phyloP scores from a whole-genome alignment of 2,888 invertebrate genomes.

The Acheta domesticus region DNA sequence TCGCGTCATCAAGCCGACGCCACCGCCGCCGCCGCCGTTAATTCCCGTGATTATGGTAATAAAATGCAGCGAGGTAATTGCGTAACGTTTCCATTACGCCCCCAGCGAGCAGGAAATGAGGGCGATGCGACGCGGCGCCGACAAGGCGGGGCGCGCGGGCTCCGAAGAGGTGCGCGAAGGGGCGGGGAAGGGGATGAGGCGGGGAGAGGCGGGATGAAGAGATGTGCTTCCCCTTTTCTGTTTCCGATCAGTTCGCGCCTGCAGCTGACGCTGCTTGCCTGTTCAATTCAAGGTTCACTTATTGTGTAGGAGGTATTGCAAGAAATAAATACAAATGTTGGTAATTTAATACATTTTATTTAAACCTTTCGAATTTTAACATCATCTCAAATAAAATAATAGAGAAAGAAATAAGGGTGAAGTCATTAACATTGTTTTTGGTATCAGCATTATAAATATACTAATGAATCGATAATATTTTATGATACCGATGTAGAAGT shows the following conservation, averaged over 20 bases:
- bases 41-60: slow-evolving; percentile 9
- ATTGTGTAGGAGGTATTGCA: no score
- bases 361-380: no score
- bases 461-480: no score
- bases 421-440: no score
- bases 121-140: not conserved
- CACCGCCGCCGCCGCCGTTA: not conserved
- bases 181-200: not conserved
- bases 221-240: not conserved
- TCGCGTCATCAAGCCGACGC: not conserved
- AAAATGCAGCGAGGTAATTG: slow-evolving; percentile 6
- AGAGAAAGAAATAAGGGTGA: no score
- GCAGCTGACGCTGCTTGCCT: no score
- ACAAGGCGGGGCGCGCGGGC: not conserved
- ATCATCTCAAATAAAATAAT: no score
- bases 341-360: no score
- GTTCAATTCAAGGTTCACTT: no score
- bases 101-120: slow-evolving; percentile 3
- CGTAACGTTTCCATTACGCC: slow-evolving; percentile 18
- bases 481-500: no score
- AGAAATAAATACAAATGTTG: no score
- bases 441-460: no score
- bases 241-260: not conserved
- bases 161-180: not conserved
- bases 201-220: not conserved